Evolutionary conservation across 2,888 invertebrate species (phyloP).

Genomic region (Leucozona laternaria): DNA sequence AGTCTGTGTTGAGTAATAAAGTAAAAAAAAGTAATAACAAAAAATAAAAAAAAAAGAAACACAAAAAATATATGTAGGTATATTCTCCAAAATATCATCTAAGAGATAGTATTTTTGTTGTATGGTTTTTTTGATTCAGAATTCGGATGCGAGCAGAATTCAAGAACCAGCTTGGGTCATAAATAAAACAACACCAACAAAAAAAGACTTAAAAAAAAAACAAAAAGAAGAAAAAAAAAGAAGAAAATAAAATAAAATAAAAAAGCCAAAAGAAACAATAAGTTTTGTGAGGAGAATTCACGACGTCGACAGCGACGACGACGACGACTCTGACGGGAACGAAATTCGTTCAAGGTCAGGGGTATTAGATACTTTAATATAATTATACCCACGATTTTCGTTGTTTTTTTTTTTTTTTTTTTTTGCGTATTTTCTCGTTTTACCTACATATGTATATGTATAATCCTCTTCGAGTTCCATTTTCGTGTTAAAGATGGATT

Average conservation of each 20-base stretch:
- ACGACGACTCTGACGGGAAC: conserved; percentile 49
- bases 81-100: conserved; percentile 59
- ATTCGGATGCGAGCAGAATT: conserved; percentile 42
- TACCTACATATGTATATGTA: conserved; percentile 31
- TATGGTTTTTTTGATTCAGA: conserved; percentile 52
- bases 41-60: background rate
- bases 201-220: background rate
- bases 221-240: background rate
- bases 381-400: conserved; percentile 59
- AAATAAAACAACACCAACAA: conserved; percentile 60
- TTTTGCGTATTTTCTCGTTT: conserved; percentile 31
- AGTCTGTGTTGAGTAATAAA: conserved; percentile 49
- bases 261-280: conserved; percentile 50
- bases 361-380: conserved; percentile 72
- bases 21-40: conserved; percentile 10
- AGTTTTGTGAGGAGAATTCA: conserved; percentile 60
- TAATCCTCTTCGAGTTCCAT: conserved; percentile 48
- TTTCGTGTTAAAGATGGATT: conserved; percentile 9
- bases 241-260: conserved; percentile 26
- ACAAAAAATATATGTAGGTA: background rate
- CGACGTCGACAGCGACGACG: conserved; percentile 40
- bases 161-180: conserved; percentile 72
- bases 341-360: conserved; percentile 76
- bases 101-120: conserved; percentile 38
- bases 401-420: background rate